Conservation (phyloP, 2,797 vertebrate genomes). For the Esox masquinongy region DNA sequence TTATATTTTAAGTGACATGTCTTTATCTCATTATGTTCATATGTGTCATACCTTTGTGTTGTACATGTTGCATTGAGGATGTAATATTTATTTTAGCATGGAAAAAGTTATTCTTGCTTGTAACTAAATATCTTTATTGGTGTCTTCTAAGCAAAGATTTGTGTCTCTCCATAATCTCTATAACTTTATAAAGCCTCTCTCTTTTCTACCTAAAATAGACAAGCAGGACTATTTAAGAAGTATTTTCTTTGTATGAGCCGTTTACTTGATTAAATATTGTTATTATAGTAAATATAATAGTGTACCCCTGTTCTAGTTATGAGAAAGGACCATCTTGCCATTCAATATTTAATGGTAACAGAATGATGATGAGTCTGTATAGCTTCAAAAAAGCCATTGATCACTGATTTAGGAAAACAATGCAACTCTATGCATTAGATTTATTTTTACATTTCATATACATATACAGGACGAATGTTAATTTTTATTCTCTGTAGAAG, state of each 20-base stretch:
- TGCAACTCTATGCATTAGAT: no score
- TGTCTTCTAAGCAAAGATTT: neutral
- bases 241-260: neutral
- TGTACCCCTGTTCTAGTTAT: no score
- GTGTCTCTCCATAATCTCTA: neutral
- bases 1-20: slow-evolving; percentile 61
- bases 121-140: neutral
- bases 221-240: neutral
- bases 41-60: slow-evolving; percentile 31
- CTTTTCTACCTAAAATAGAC: neutral
- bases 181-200: no score
- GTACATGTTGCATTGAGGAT: slow-evolving; percentile 33
- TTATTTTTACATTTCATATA: no score
- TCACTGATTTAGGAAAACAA: no score
- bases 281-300: no score
- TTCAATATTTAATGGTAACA: no score
- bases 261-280: neutral
- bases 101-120: neutral
- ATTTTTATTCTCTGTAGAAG: no score
- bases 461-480: no score
- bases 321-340: no score
- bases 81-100: neutral
- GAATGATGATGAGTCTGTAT: no score
- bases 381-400: no score
- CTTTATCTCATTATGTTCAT: slow-evolving; percentile 52